Evolutionary conservation across 2,888 invertebrate species (phyloP).

Genomic region (Acanthosoma haemorrhoidale): DNA sequence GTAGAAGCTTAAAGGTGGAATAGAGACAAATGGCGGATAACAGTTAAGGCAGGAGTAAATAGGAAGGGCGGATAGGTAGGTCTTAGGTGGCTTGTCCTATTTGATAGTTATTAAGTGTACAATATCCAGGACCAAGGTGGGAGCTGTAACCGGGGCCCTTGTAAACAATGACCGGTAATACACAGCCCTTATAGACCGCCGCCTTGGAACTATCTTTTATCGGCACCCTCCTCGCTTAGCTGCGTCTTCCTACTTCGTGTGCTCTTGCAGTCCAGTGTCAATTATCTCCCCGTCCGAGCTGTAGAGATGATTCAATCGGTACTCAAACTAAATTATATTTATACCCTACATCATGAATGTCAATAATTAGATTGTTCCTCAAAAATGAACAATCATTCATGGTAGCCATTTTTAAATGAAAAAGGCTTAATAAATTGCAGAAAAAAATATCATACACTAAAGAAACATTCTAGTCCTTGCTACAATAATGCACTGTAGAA

Average conservation of each 20-base stretch:
- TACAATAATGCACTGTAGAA: no score
- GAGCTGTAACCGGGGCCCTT: neutral
- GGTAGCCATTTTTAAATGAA: no score
- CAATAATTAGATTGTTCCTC: no score
- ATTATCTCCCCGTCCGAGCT: no score
- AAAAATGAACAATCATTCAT: no score
- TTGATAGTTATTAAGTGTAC: slow-evolving; percentile 14
- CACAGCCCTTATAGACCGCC: neutral
- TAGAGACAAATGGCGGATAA: neutral
- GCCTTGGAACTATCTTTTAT: neutral
- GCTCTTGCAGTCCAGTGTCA: no score
- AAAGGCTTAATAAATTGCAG: no score
- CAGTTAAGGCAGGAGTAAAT: neutral
- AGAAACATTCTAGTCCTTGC: no score
- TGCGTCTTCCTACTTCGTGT: neutral
- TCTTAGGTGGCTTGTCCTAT: neutral
- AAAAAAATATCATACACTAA: no score
- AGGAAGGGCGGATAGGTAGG: neutral
- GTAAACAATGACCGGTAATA: slow-evolving; percentile 11
- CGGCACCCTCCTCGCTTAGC: neutral
- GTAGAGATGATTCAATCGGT: no score
- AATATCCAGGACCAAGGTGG: neutral
- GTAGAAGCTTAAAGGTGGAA: neutral
- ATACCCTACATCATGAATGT: no score
- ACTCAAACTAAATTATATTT: no score